Base-by-base conservation (phyloP, 2,797 vertebrate genomes). In the Champsocephalus gunnari region DNA sequence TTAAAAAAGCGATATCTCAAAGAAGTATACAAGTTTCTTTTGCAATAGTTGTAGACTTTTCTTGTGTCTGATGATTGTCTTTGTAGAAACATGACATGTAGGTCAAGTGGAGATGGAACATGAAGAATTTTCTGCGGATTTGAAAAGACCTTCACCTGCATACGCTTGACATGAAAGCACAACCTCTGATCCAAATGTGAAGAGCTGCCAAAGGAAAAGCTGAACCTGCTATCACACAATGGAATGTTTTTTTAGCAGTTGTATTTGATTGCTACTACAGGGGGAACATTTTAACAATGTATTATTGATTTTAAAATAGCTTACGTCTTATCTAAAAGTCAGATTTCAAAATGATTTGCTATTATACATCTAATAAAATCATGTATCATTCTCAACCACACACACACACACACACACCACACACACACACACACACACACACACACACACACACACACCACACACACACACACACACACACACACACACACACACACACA, bases 81-180 rank as follows among this genome's bases (percentile, higher is more conserved):
- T 70, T 71, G 38, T 71, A 48, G 50, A 49, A 73, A 79, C 54
- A 70, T 64, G 73, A 71, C 68, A 79, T 63, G 44, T 56, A 66
- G 74, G 83, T 74, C 78, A 86, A 82, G 57, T 73, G 71, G 65
- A 83, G 47, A 43, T 32, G 32, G 58, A 82, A 72, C 54, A 57
- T 6, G 0, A 13, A 60, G 48, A 21, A 3, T 63, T 71, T 71
- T 64, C 64, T 64, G 62, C 73, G 82, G 59, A 80, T 73, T 71
- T 76, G 19, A 68, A 77, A 81, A 75, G 28, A 66, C 8, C 74
- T 77, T 80, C 9, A 28, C 19, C 64, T 68, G 59, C 77, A 70
- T 14, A 47, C 48, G 66, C 67, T 70, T 80, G 66, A 73, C 53
- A 75, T 80, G 56, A 79, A 88, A 71, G 61, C 58, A 54, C 49